Evolutionary conservation across 2,888 invertebrate genomes (phyloP), one percentile per base, ranked within the genome.

Genomic region (Megaustenia siamemsis): DNA sequence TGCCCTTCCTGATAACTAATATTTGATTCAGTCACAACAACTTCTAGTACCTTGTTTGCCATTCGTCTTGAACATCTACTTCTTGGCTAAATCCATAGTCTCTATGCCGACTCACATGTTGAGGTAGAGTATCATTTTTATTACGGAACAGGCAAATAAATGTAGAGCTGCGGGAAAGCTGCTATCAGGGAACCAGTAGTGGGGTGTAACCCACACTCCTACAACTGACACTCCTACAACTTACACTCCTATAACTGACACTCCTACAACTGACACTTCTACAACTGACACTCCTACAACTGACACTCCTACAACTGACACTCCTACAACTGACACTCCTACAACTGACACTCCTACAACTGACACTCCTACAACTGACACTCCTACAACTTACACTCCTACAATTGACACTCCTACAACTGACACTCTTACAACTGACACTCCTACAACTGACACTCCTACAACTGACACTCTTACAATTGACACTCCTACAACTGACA

Each of bases 361-460:
- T 60, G 24, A 60, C 60, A 60, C 21, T 3, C 60, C 60, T 60
- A 60, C 24, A 60, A 6, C 21, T 60, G 1, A 60, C 60, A 60
- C 21, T 3, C 60, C 43, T 75, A 75, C 21, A 35, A 12, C 32
- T 10, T 12, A 32, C 40, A 71, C 71, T 49, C 49, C 49, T 38
- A 5, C 71, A 32, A 71, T 12, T 71, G 24, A 28, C 24, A 71
- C 71, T 66, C n/a, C 66, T 66, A 66, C 66, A 28, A 21, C 66
- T 66, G 21, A n/a, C 32, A 66, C 66, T 66, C n/a, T 24, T 66
- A 66, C 66, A 28, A 66, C 66, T 69, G 5, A n/a, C 60, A 60
- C 18, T 49, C 49, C 49, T 49, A n/a, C 1, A 24, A 60, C n/a
- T 18, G 24, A 1, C 21, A 60, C 24, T 60, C 60, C 60, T 24